Conservation (phyloP, 2,797 vertebrate species). For the Euthynnus affinis region DNA sequence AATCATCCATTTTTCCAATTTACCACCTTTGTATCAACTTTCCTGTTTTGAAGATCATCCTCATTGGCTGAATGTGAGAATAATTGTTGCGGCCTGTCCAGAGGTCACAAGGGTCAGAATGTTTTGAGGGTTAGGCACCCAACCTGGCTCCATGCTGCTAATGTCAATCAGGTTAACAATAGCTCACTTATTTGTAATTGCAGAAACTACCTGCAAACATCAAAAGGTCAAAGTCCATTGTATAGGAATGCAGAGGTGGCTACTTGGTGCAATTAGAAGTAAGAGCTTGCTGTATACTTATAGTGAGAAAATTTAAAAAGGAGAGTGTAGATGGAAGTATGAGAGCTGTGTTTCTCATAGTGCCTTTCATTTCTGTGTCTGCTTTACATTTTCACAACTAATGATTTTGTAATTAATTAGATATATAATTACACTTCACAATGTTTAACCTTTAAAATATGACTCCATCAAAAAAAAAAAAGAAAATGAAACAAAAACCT, state of each 20-base stretch:
- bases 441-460: not conserved
- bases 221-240: constrained; percentile 59
- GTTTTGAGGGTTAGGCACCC: constrained; percentile 75
- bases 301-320: constrained; percentile 17
- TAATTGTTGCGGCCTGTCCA: constrained; percentile 71
- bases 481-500: too few species aligned
- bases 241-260: constrained; percentile 59
- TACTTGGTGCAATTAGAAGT: not conserved
- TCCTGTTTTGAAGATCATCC: constrained; percentile 1
- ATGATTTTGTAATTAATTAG: not conserved
- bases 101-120: constrained; percentile 73
- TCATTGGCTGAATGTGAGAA: constrained; percentile 76
- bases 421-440: not conserved
- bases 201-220: constrained; percentile 72
- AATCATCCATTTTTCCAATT: not conserved
- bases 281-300: not conserved
- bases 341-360: not conserved
- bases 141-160: constrained; percentile 74
- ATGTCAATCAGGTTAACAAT: constrained; percentile 85
- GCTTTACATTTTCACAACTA: not conserved
- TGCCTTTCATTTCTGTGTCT: constrained; percentile 6
- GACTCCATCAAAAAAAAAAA: too few species aligned
- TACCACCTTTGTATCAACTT: not conserved
- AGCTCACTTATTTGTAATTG: constrained; percentile 78
- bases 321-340: not conserved